phyloP scores from a whole-genome alignment of 2,113 vertebrate species.

The Phoxinus phoxinus region DNA sequence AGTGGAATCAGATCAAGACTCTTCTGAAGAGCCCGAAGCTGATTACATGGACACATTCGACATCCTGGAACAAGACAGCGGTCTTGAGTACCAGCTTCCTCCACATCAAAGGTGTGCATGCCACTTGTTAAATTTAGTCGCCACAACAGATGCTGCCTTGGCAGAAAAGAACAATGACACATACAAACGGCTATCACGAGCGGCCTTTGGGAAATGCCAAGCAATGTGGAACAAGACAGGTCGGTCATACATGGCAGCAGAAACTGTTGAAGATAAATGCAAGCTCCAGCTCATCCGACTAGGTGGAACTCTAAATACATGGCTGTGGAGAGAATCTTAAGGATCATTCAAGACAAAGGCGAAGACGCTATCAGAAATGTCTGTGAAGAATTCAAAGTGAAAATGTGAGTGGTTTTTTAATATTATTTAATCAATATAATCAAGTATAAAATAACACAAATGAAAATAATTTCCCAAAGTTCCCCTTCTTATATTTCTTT shows the following conservation, averaged over 20 bases:
- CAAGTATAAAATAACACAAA: background rate
- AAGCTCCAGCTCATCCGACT: conserved; percentile 46
- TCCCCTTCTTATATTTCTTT: background rate
- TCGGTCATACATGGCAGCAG: conserved; percentile 44
- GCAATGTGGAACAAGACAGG: conserved; percentile 45
- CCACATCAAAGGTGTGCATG: conserved; percentile 50
- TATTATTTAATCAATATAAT: too few relatives aligned
- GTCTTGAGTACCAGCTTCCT: conserved; percentile 52
- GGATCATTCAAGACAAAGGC: conserved; percentile 47
- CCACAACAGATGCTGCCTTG: conserved; percentile 36
- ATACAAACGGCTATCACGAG: conserved; percentile 37
- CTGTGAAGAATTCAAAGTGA: conserved; percentile 44
- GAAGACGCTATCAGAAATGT: conserved; percentile 45
- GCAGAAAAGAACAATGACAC: conserved; percentile 43
- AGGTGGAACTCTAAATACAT: conserved; percentile 50
- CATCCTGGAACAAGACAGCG: conserved; percentile 49
- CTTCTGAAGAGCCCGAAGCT: conserved; percentile 27
- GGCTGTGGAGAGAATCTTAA: conserved; percentile 47
- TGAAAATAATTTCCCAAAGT: background rate
- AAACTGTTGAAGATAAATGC: conserved; percentile 52
- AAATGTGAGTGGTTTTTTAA: conserved; percentile 39
- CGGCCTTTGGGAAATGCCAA: conserved; percentile 50
- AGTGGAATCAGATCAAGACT: conserved; percentile 22
- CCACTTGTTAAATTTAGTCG: conserved; percentile 53
- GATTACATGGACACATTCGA: conserved; percentile 46